These are phyloP conservation scores for Cataglyphis hispanica DNA, from an alignment of 1,140 invertebrate species.

Conservation along the genomic window DNA sequence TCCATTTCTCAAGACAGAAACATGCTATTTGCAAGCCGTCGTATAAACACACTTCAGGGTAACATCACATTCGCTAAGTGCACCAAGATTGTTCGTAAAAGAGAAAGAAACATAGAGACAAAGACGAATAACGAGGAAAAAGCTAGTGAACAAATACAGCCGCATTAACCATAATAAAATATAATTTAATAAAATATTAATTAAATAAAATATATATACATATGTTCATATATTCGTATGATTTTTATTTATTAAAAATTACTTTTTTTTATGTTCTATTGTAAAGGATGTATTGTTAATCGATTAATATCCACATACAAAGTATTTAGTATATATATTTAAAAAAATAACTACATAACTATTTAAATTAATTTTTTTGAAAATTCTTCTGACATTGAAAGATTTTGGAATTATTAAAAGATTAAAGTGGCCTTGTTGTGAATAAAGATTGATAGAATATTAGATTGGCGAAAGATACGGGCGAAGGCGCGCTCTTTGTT, in stretches of 20 bases:
- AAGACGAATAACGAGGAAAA: neutral
- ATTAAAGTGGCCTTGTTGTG: neutral
- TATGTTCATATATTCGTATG: neutral
- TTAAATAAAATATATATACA: conserved; percentile 3
- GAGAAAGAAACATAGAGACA: conserved; percentile 35
- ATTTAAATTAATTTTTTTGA: neutral
- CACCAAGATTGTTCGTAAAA: conserved; percentile 24
- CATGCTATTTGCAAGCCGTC: conserved; percentile 23
- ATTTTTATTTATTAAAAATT: conserved; percentile 16
- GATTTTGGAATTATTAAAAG: neutral
- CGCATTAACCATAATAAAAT: conserved; percentile 1
- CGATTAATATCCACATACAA: neutral
- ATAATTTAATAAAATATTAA: neutral
- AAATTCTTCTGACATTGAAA: neutral
- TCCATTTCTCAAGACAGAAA: neutral
- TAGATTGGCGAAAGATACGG: conserved; percentile 23
- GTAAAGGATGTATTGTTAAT: neutral
- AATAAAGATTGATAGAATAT: neutral
- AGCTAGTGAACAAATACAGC: neutral
- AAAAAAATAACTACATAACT: neutral
- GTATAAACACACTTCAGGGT: conserved; percentile 6
- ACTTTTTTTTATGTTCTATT: neutral
- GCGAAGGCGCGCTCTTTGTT: neutral
- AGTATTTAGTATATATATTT: neutral
- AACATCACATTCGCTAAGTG: conserved; percentile 11